phyloP scores from a whole-genome alignment of 1,140 invertebrate genomes.

The Drosophila pallidifrons region DNA sequence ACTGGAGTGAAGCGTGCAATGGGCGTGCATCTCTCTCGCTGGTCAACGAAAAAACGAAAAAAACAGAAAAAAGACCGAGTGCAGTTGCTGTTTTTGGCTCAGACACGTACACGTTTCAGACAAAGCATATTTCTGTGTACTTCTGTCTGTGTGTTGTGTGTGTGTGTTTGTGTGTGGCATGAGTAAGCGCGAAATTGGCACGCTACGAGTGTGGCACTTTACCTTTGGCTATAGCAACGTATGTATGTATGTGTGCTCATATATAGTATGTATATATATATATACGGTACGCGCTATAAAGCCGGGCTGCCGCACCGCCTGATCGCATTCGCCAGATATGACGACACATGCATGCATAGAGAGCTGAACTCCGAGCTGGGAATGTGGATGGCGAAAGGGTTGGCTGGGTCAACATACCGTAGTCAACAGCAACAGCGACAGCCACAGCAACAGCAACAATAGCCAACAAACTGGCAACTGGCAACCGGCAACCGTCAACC shows the following conservation, averaged over 20 bases:
- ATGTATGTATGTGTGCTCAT: neutral
- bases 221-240: conserved; percentile 2
- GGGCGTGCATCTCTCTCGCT: conserved; percentile 34
- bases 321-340: conserved; percentile 44
- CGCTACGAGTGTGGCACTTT: conserved; percentile 15
- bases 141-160: conserved; percentile 1
- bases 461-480: neutral
- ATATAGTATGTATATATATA: neutral
- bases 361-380: neutral
- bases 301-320: conserved; percentile 1
- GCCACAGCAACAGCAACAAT: neutral
- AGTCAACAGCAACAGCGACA: conserved; percentile 12
- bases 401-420: conserved; percentile 44
- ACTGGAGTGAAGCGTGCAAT: conserved; percentile 4
- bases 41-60: conserved; percentile 14
- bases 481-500: neutral
- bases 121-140: conserved; percentile 5
- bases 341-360: conserved; percentile 15
- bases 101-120: conserved; percentile 33
- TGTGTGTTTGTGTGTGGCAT: conserved; percentile 9
- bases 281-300: conserved; percentile 24
- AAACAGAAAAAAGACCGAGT: neutral
- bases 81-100: conserved; percentile 24
- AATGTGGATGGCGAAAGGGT: conserved; percentile 1
- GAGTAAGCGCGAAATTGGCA: conserved; percentile 28